phyloP scores from a whole-genome alignment of 2,888 invertebrate genomes.

The Drosophila setosimentum region DNA sequence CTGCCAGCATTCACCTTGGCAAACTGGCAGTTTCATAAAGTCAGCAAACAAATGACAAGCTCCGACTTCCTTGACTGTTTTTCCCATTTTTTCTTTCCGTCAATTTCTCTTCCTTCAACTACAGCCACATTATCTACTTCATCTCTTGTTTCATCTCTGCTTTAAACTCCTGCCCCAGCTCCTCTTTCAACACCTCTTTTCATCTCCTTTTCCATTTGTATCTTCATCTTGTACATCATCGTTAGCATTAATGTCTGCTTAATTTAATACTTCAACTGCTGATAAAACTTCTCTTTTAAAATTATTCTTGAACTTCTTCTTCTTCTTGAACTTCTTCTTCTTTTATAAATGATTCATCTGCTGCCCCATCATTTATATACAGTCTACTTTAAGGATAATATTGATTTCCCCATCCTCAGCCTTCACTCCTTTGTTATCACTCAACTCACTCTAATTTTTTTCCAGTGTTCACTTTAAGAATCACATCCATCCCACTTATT shows the following conservation, averaged over 20 bases:
- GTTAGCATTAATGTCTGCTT: background rate
- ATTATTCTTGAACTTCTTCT: background rate
- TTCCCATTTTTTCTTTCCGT: background rate
- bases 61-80: constrained; percentile 35
- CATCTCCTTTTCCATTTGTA: background rate
- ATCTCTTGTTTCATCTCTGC: background rate
- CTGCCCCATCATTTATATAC: background rate
- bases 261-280: background rate
- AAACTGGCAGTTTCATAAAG: constrained; percentile 64
- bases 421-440: background rate
- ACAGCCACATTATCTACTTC: background rate
- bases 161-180: background rate
- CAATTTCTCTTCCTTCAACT: background rate
- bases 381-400: background rate
- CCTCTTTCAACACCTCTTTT: background rate
- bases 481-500: constrained; percentile 2
- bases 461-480: background rate
- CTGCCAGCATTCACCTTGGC: constrained; percentile 21
- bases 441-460: background rate
- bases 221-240: background rate
- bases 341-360: background rate
- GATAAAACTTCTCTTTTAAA: background rate
- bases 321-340: background rate
- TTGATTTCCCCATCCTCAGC: background rate
- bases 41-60: constrained; percentile 77